Base-by-base conservation (phyloP, 1,140 invertebrate species). In the Drosophila kohkoa region DNA sequence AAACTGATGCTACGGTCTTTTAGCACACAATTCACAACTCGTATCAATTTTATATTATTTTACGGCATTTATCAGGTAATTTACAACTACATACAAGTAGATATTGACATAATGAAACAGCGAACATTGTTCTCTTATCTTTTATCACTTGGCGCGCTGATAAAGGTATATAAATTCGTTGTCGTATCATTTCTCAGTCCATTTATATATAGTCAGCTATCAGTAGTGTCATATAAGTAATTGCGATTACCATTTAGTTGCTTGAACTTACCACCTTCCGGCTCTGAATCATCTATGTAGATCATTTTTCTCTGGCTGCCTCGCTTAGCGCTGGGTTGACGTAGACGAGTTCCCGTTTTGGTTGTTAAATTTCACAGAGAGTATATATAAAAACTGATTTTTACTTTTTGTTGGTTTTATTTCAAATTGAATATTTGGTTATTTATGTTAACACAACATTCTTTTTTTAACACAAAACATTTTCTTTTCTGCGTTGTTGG, bases 281-380 rank as follows among this genome's bases (percentile, higher is more conserved):
- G 96, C 93, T 97, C 96, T 79, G 94, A 95, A 92, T 97, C 96
- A 93, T 97, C 96, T 55, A 97, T 96, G 91, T 96, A 95, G 93
- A 97, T 97, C 96, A 97, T 97, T 43, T 86, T 90, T 64, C 76
- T 74, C 25, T 78, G 58, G 11, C 38, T 73, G 71, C 73, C 76
- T 80, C 63, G 65, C 65, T 82, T 88, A 77, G 64, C 77, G 45
- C 75, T 77, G 55, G 72, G 49, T 71, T 85, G 65, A 60, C 90
- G 77, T 71, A 91, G 63, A 52, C 90, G 86, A 68, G 88, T 91
- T 70, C 90, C 90, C 90, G 90, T 91, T 67, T 64, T 90, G 82
- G 77, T 32, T 38, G 73, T 51, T 65, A 65, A 63, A 28, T 20
- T 30, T 28, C 60, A 46, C 70, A 32, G 6, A 25, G 13, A 45